These are phyloP conservation scores for Triplophysa yarkandensis DNA, from an alignment of 2,797 vertebrate genomes.

Conservation along the genomic window DNA sequence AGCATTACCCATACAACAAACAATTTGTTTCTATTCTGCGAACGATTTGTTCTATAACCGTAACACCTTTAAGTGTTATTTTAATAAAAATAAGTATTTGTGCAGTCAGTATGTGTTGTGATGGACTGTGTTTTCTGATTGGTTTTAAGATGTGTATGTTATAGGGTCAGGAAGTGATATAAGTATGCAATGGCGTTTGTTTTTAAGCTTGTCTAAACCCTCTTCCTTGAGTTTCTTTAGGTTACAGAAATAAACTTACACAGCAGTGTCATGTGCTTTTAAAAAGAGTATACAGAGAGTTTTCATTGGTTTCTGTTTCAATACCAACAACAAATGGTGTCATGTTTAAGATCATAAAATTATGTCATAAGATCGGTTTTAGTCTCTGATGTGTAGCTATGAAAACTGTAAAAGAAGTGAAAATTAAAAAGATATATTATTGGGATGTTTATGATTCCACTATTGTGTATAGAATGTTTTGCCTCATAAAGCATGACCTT, in stretches of 20 bases:
- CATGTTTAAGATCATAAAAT: not conserved
- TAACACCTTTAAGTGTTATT: not conserved
- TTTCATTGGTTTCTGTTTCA: not conserved
- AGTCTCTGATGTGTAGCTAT: too few species aligned
- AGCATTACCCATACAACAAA: too few species aligned
- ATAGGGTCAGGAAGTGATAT: slow-evolving; percentile 16
- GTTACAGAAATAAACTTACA: not conserved
- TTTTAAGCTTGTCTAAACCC: slow-evolving; percentile 5
- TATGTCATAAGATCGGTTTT: not conserved
- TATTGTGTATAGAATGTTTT: too few species aligned
- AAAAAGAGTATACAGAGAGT: not conserved
- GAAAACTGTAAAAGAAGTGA: not conserved
- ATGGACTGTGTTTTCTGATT: not conserved
- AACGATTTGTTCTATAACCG: not conserved
- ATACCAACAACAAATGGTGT: not conserved
- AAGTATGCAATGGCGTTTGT: slow-evolving; percentile 10
- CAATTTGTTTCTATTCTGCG: not conserved
- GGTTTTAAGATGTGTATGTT: slow-evolving; percentile 8
- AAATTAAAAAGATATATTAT: not conserved
- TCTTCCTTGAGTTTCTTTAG: slow-evolving; percentile 10
- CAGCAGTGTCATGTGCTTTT: slow-evolving; percentile 1
- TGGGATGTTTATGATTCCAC: too few species aligned
- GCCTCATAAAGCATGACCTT: too few species aligned
- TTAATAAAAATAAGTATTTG: not conserved
- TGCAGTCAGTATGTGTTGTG: not conserved